A percentile compares a stretch with the other conserved stretches of the same genome.
phyloP scores from a whole-genome alignment of 2,113 vertebrate species.

The Nyctereutes procyonoides region DNA sequence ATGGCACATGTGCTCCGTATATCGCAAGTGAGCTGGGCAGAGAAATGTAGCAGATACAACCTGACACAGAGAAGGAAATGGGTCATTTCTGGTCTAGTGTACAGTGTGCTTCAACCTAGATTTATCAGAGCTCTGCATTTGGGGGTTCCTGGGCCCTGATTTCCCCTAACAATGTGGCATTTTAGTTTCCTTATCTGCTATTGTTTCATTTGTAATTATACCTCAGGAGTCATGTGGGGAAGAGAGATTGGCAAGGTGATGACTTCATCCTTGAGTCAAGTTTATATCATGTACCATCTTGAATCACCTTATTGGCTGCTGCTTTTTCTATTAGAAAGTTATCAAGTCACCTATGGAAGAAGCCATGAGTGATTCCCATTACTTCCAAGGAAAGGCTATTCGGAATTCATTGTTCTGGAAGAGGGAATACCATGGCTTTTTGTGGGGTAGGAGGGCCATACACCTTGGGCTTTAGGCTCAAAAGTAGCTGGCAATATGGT shows the following conservation, averaged over 20 bases:
- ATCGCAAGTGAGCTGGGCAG: not conserved
- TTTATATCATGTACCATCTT: not conserved
- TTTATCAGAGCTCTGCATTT: not conserved
- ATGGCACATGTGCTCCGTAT: accelerated
- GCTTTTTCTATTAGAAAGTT: not conserved
- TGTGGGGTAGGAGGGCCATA: not conserved
- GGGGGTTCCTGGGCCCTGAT: not conserved
- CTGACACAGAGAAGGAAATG: not conserved
- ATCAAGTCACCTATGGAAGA: not conserved
- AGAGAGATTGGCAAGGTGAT: not conserved
- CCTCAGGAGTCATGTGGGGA: not conserved
- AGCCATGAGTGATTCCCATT: not conserved
- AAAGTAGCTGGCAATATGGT: not conserved
- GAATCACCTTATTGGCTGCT: not conserved
- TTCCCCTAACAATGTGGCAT: not conserved
- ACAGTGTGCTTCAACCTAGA: not conserved
- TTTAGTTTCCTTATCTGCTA: not conserved
- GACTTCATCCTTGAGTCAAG: not conserved
- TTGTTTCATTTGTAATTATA: not conserved
- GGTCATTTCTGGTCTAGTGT: not conserved
- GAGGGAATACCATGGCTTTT: not conserved
- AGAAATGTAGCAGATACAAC: too few species aligned
- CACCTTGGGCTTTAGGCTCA: not conserved
- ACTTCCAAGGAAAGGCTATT: conserved; percentile 5
- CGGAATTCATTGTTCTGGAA: not conserved